phyloP scores from a whole-genome alignment of 2,888 invertebrate genomes.

The Athalia circularis region DNA sequence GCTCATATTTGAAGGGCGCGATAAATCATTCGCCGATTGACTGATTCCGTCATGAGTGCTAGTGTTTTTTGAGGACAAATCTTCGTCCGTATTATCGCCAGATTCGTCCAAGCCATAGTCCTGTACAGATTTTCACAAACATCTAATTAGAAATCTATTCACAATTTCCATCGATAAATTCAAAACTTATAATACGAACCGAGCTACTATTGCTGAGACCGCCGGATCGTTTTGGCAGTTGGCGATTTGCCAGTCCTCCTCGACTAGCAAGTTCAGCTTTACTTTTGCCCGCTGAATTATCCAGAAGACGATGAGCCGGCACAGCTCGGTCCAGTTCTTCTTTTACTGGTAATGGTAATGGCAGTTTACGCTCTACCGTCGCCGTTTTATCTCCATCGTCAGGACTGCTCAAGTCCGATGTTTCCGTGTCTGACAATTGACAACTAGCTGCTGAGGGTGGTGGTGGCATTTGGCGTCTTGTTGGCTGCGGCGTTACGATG shows the following conservation, averaged over 20 bases:
- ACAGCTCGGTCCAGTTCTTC: slow-evolving; percentile 91
- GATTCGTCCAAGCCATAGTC: slow-evolving; percentile 88
- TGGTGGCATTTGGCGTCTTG: slow-evolving; percentile 84
- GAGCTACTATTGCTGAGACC: slow-evolving; percentile 81
- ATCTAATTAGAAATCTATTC: neutral
- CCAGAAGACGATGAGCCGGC: slow-evolving; percentile 90
- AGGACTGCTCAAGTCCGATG: slow-evolving; percentile 86
- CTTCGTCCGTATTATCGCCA: slow-evolving; percentile 79
- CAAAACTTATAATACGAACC: slow-evolving; percentile 67
- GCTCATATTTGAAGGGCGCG: slow-evolving; percentile 70
- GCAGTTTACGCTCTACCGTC: slow-evolving; percentile 83
- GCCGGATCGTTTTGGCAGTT: slow-evolving; percentile 77
- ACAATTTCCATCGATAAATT: slow-evolving; percentile 15
- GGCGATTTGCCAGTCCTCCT: slow-evolving; percentile 85
- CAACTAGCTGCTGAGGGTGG: slow-evolving; percentile 74
- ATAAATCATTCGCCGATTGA: slow-evolving; percentile 72
- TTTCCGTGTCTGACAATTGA: slow-evolving; percentile 86
- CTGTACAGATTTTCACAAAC: slow-evolving; percentile 69
- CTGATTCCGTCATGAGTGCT: slow-evolving; percentile 65
- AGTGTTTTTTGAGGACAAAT: slow-evolving; percentile 71
- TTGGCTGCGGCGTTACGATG: slow-evolving; percentile 85
- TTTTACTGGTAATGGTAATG: slow-evolving; percentile 71
- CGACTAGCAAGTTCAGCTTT: slow-evolving; percentile 91
- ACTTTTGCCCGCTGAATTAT: slow-evolving; percentile 89
- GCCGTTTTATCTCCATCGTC: slow-evolving; percentile 86